Percentiles rank a stretch among this genome's conserved stretches.
Conservation (phyloP, 1,140 invertebrate species). For the Linepithema humile region DNA sequence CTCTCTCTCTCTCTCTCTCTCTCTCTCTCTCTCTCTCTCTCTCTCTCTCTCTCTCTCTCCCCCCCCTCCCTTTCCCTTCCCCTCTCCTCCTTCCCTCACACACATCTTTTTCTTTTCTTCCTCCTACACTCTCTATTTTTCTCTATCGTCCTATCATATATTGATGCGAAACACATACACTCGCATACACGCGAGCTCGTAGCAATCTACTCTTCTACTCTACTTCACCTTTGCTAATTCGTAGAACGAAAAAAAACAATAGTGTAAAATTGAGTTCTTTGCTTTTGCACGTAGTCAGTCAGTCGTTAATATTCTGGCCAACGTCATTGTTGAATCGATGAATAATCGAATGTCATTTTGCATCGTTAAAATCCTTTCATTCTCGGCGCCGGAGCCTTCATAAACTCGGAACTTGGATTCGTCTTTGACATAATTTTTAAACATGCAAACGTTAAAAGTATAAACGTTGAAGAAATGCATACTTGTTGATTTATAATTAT, state of each 20-base stretch:
- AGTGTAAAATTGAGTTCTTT: conserved; percentile 2
- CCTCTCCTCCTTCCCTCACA: too few relatives aligned
- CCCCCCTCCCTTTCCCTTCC: too few relatives aligned
- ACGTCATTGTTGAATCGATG: conserved; percentile 38
- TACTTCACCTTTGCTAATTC: too few relatives aligned
- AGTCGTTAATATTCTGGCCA: conserved; percentile 16
- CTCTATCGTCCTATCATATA: too few relatives aligned
- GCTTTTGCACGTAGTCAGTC: too few relatives aligned
- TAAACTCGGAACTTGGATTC: conserved; percentile 8
- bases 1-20: too few relatives aligned
- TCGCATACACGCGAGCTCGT: background rate
- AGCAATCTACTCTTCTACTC: too few relatives aligned
- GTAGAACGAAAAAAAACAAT: conserved; percentile 16
- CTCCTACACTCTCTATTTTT: too few relatives aligned
- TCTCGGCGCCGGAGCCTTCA: background rate
- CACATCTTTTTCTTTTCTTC: too few relatives aligned
- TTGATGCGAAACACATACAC: background rate
- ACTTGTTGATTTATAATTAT: too few relatives aligned
- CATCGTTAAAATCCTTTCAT: conserved; percentile 20
- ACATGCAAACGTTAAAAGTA: background rate
- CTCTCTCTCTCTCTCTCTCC: too few relatives aligned
- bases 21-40: too few relatives aligned
- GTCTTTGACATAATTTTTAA: background rate
- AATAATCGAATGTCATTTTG: conserved; percentile 42
- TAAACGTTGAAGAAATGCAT: background rate